phyloP scores from a whole-genome alignment of 2,797 vertebrate genomes.

The Epinephelus awoara region DNA sequence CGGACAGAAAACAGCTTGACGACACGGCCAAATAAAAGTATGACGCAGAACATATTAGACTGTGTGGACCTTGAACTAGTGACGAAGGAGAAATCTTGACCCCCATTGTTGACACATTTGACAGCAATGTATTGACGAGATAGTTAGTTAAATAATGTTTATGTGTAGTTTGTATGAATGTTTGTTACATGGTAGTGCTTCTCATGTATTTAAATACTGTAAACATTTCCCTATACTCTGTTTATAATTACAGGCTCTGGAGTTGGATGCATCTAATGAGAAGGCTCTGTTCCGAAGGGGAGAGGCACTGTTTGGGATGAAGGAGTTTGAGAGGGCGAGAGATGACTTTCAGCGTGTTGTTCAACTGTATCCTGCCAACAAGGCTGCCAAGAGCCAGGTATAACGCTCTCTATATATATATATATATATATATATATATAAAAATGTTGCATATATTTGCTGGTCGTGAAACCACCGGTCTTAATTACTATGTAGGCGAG shows the following conservation, averaged over 20 bases:
- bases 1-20: too few relatives aligned
- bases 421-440: too few relatives aligned
- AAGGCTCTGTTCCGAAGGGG: conserved; percentile 97
- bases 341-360: conserved; percentile 93
- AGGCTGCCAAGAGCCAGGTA: conserved; percentile 93
- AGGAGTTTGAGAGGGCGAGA: conserved; percentile 93
- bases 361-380: conserved; percentile 95
- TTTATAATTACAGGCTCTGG: conserved; percentile 87
- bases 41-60: too few relatives aligned
- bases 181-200: neutral
- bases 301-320: conserved; percentile 92
- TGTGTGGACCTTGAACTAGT: too few relatives aligned
- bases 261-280: conserved; percentile 91
- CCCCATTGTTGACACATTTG: too few relatives aligned
- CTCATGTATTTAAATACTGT: neutral
- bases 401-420: too few relatives aligned
- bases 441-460: neutral
- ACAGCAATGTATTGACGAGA: too few relatives aligned
- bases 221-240: neutral
- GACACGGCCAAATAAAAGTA: too few relatives aligned
- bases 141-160: neutral
- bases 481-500: neutral
- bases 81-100: too few relatives aligned
- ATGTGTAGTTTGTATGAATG: neutral
- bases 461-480: neutral